A percentile compares a stretch with the other conserved stretches of the same genome.
phyloP scores from a whole-genome alignment of 2,797 vertebrate genomes.

The Gorsachius magnificus region DNA sequence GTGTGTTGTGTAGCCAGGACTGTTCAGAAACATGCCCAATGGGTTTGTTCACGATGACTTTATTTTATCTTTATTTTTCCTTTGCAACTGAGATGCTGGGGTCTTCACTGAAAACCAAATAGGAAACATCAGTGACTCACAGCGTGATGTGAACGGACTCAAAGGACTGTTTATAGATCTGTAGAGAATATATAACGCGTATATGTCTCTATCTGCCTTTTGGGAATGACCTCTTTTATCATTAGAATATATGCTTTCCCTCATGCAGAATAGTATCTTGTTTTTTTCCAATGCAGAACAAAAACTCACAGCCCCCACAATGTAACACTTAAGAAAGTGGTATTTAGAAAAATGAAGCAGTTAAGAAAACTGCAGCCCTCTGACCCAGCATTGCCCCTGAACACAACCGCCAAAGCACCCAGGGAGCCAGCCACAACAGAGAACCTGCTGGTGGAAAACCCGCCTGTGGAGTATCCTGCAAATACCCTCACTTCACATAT shows the following conservation, averaged over 20 bases:
- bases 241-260: not conserved
- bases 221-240: not conserved
- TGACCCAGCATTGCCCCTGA: not conserved
- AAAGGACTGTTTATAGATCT: slow-evolving; percentile 4
- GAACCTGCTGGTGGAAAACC: slow-evolving; percentile 8
- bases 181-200: not conserved
- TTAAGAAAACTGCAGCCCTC: not conserved
- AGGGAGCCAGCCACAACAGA: not conserved
- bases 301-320: not conserved
- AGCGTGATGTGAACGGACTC: not conserved
- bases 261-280: not conserved
- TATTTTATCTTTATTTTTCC: slow-evolving; percentile 19
- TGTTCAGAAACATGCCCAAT: not conserved
- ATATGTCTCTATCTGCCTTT: not conserved
- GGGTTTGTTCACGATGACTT: not conserved
- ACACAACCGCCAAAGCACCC: not conserved
- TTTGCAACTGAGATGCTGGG: not conserved
- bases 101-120: slow-evolving; percentile 39
- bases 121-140: not conserved
- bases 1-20: not conserved
- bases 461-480: not conserved
- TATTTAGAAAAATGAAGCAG: slow-evolving; percentile 1
- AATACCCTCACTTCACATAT: slow-evolving; percentile 8
- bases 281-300: slow-evolving; percentile 16
- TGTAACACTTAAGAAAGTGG: not conserved